These are phyloP conservation scores for Leucophenga maculata DNA, from an alignment of 2,888 invertebrate species.

Conservation along the genomic window DNA sequence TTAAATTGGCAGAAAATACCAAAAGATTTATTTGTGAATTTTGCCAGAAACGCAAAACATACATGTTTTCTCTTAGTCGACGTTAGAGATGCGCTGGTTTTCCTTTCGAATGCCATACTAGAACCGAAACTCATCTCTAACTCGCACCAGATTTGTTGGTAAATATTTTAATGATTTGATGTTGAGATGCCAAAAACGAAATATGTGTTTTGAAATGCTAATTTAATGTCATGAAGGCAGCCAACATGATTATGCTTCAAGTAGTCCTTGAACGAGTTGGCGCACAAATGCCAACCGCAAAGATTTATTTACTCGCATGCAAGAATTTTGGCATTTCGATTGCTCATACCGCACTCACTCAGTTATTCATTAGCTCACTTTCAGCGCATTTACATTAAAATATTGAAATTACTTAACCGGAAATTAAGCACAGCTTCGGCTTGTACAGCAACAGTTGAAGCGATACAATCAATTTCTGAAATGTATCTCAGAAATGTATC, in stretches of 20 bases:
- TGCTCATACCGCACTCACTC: not conserved
- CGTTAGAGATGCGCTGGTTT: no score
- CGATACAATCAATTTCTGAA: slow-evolving; percentile 26
- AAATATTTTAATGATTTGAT: slow-evolving; percentile 34
- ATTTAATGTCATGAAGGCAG: slow-evolving; percentile 50
- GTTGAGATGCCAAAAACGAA: slow-evolving; percentile 51
- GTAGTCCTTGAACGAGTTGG: slow-evolving; percentile 1
- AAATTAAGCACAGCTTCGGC: slow-evolving; percentile 51
- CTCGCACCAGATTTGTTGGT: no score
- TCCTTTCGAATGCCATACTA: no score
- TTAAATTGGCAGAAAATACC: no score
- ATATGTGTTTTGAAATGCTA: slow-evolving; percentile 57
- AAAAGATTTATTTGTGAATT: no score
- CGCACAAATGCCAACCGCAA: slow-evolving; percentile 7
- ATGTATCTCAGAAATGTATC: slow-evolving; percentile 42
- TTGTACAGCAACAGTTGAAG: no score
- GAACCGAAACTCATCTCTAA: no score
- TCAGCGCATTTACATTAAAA: slow-evolving; percentile 41
- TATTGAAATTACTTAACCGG: slow-evolving; percentile 60
- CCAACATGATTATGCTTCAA: not conserved
- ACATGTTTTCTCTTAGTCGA: no score
- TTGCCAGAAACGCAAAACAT: no score
- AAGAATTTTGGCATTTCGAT: not conserved
- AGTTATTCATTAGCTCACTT: slow-evolving; percentile 40
- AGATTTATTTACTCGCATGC: slow-evolving; percentile 23